Conservation (phyloP, 2,797 vertebrate species). For the Hydrophis major region DNA sequence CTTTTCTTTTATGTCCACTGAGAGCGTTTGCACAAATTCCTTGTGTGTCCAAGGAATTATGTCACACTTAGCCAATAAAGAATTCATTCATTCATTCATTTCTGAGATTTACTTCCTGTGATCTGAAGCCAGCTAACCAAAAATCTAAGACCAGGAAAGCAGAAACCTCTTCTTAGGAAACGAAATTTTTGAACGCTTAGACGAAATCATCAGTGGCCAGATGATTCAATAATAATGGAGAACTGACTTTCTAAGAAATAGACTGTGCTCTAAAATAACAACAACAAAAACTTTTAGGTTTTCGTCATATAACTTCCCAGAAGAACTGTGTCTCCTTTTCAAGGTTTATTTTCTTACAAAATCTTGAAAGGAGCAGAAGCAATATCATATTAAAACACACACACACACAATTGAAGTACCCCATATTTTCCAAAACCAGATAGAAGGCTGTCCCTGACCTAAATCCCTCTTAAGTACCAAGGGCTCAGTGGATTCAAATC, state of each 20-base stretch:
- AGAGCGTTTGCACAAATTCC: no score
- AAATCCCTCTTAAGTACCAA: not conserved
- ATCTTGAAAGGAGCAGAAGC: not conserved
- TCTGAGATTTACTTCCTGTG: not conserved
- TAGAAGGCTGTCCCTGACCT: not conserved
- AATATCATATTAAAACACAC: fast-evolving
- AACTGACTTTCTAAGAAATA: constrained; percentile 26
- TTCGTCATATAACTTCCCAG: not conserved
- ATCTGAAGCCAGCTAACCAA: not conserved
- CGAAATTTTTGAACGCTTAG: not conserved
- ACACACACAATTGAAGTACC: not conserved
- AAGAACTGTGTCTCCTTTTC: not conserved
- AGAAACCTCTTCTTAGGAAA: not conserved
- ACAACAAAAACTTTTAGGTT: not conserved
- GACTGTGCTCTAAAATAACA: not conserved
- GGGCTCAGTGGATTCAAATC: not conserved
- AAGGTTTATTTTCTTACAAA: not conserved
- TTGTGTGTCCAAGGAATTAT: no score
- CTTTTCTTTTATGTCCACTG: no score
- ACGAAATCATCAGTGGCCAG: not conserved
- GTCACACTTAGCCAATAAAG: no score
- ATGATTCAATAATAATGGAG: not conserved
- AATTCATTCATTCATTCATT: no score
- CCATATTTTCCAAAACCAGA: not conserved
- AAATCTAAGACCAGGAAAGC: not conserved